phyloP scores from a whole-genome alignment of 2,888 invertebrate species.

The Dione juno region DNA sequence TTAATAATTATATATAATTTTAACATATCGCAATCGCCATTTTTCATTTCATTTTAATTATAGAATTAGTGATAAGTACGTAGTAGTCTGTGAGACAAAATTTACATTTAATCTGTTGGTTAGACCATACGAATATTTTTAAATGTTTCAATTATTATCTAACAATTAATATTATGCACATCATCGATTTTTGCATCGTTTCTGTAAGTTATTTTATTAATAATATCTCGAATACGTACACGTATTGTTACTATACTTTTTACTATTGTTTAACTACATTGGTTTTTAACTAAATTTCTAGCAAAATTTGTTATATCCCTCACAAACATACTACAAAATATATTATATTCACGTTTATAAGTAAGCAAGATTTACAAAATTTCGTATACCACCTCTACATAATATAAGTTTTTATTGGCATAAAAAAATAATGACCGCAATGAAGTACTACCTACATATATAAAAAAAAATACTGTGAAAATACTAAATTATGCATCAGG shows the following conservation, averaged over 20 bases:
- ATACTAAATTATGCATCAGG: background rate
- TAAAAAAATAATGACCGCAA: no score
- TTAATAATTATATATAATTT: slow-evolving; percentile 12
- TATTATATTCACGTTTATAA: background rate
- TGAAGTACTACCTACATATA: no score
- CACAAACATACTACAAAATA: slow-evolving; percentile 6
- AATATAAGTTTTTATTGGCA: background rate
- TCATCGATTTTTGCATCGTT: background rate
- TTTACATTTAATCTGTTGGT: slow-evolving; percentile 13
- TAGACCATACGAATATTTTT: slow-evolving; percentile 17
- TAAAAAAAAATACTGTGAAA: background rate
- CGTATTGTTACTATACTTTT: background rate
- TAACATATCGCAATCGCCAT: slow-evolving; percentile 7
- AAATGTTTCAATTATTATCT: background rate
- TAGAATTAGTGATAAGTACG: slow-evolving; percentile 12
- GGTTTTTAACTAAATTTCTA: background rate
- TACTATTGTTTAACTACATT: background rate
- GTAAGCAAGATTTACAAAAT: background rate
- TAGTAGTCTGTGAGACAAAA: slow-evolving; percentile 22
- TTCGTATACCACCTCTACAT: background rate
- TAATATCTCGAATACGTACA: slow-evolving; percentile 13
- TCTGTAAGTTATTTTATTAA: background rate
- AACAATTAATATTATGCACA: background rate
- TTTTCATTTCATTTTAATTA: slow-evolving; percentile 9
- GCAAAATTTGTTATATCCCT: background rate